Percentiles rank a stretch among this genome's conserved stretches.
These are phyloP conservation scores for Xenus cinereus DNA, from an alignment of 2,113 vertebrate species.

Conservation along the genomic window DNA sequence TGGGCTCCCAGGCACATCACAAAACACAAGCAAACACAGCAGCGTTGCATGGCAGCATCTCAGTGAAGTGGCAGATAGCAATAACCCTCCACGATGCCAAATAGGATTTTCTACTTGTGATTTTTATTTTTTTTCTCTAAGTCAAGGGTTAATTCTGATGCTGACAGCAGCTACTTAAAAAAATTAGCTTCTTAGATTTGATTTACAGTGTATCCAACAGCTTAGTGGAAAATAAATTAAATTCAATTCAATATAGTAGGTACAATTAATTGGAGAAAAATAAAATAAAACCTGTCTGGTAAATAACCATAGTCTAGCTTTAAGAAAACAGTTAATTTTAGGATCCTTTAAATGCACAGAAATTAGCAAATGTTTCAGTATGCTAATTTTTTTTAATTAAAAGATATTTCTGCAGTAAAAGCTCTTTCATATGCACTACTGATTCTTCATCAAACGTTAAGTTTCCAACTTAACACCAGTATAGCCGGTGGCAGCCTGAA, in stretches of 20 bases:
- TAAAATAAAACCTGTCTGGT: constrained; percentile 44
- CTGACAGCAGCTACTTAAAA: constrained; percentile 48
- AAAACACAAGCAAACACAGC: not conserved
- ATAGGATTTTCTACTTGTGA: not conserved
- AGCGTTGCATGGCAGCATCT: not conserved
- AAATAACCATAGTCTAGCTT: constrained; percentile 61
- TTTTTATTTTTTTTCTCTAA: not conserved
- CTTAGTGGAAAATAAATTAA: constrained; percentile 36
- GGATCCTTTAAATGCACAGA: constrained; percentile 68
- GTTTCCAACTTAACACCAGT: constrained; percentile 85
- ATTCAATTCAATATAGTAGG: constrained; percentile 25
- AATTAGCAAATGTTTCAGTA: constrained; percentile 78
- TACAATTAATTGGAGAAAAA: constrained; percentile 44
- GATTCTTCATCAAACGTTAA: constrained; percentile 86
- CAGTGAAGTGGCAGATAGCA: not conserved
- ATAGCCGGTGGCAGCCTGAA: constrained; percentile 86
- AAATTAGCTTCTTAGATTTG: constrained; percentile 57
- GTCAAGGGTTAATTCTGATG: constrained; percentile 53
- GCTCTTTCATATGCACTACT: constrained; percentile 87
- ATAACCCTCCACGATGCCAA: not conserved
- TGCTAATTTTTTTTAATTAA: constrained; percentile 87
- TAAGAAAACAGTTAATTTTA: constrained; percentile 75
- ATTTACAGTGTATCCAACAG: constrained; percentile 44
- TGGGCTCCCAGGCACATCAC: not conserved
- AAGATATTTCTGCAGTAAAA: constrained; percentile 78